Base-by-base conservation (phyloP, 2,113 vertebrate genomes). In the Numida meleagris region DNA sequence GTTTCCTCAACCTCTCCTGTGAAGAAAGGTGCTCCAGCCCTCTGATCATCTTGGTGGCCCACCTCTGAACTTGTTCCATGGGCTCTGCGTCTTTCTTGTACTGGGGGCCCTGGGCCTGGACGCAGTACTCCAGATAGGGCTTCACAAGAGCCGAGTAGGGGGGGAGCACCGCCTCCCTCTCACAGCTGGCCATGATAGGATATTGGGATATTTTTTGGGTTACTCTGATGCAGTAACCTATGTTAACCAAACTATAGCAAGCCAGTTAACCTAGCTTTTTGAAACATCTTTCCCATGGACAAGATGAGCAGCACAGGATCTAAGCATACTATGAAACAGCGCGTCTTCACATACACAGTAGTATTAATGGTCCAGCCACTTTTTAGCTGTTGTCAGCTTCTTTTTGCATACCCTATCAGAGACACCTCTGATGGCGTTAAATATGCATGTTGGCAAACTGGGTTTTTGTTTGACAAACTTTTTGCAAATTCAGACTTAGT, bases 361-460 rank as follows among this genome's bases (percentile, higher is more conserved):
- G 25, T 21, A 72, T 15, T 59, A 40, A 66, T 20, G 27, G 27
- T 85, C 51, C 45, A 46, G n/a, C 38, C 10, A 17, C 23, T n/a
- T 50, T n/a, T 33, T 16, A 45, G 33, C 63, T 50, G 6, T 75
- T 57, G 18, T 10, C 21, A 57, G 42, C 46, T 70, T 48, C 53
- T 42, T 75, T 98, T 96, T 96, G 68, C 45, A 38, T 86, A 93
- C 95, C 96, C 93, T 92, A 91, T 98, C 34, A n/a, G 46, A 68
- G 40, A 23, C 23, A 6, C 20, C 43, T 19, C 27, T 77, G 43
- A 31, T 55, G 20, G 20, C 25, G 15, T 57, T 76, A 71, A 27
- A 15, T 51, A 31, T 65, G 23, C 15, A 58, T 36, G 45, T 43
- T 59, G 43, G n/a, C 33, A 65, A 71, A 51, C 29, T 40, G 19